These are phyloP conservation scores for Helicoverpa zea DNA, from an alignment of 1,140 invertebrate species.

Conservation along the genomic window DNA sequence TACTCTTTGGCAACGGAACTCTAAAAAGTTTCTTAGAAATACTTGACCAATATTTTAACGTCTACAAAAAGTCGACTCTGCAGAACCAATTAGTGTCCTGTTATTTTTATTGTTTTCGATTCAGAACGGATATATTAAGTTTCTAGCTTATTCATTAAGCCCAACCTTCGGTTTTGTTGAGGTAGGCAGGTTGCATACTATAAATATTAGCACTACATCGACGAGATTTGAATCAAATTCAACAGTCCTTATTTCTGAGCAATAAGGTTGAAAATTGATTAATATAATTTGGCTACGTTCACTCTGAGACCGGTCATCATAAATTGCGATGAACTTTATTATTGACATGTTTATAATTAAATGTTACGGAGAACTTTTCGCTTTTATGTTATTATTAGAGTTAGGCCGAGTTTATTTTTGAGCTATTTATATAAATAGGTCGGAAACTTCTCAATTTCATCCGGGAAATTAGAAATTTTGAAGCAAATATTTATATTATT, in stretches of 20 bases:
- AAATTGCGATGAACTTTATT: conserved; percentile 19
- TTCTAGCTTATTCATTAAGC: neutral
- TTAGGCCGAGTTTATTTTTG: conserved; percentile 5
- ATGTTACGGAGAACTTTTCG: conserved; percentile 2
- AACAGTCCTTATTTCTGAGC: neutral
- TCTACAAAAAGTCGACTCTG: too few species aligned
- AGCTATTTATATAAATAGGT: neutral
- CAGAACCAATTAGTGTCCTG: neutral
- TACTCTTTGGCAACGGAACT: too few species aligned
- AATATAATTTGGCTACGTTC: neutral
- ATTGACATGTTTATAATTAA: conserved; percentile 22
- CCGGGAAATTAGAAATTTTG: too few species aligned
- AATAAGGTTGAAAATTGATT: conserved; percentile 8
- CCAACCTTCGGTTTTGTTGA: conserved; percentile 16
- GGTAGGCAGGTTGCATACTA: neutral
- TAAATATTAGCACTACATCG: neutral
- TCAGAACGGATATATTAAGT: neutral
- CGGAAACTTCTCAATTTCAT: neutral
- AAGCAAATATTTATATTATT: too few species aligned
- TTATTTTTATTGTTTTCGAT: conserved; percentile 14
- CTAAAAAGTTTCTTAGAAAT: neutral
- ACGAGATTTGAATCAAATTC: neutral
- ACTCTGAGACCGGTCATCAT: conserved; percentile 1
- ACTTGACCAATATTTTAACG: neutral
- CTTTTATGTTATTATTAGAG: conserved; percentile 14